These are phyloP conservation scores for Pampus argenteus DNA, from an alignment of 2,797 vertebrate genomes.

Conservation along the genomic window DNA sequence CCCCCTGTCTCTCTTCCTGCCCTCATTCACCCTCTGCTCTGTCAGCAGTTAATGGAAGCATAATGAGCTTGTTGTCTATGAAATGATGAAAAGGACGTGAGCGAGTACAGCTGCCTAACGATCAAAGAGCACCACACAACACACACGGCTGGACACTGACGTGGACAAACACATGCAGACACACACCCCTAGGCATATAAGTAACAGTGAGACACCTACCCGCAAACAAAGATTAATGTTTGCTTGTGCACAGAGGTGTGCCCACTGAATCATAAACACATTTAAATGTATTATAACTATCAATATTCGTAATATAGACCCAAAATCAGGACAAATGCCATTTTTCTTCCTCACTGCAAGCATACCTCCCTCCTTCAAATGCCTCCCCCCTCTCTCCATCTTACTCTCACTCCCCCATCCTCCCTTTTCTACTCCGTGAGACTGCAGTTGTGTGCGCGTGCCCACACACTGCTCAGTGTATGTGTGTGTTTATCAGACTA, in stretches of 20 bases:
- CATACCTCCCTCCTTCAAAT: not conserved
- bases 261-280: constrained; percentile 7
- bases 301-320: constrained; percentile 27
- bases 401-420: not conserved
- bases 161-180: not conserved
- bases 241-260: not conserved
- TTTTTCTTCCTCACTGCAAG: constrained; percentile 27
- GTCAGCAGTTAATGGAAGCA: constrained; percentile 71
- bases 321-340: constrained; percentile 36
- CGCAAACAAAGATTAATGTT: constrained; percentile 21
- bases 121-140: constrained; percentile 54
- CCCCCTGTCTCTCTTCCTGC: constrained; percentile 20
- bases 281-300: constrained; percentile 7
- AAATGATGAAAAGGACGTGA: constrained; percentile 60
- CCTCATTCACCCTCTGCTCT: constrained; percentile 46
- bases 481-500: constrained; percentile 17
- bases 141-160: constrained; percentile 37
- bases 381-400: not conserved
- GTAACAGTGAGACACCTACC: not conserved
- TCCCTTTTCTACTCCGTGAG: constrained; percentile 36
- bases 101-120: constrained; percentile 58
- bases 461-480: not conserved
- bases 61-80: constrained; percentile 74
- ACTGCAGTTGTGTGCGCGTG: constrained; percentile 46
- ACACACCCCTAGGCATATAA: constrained; percentile 6